phyloP scores from a whole-genome alignment of 92 coral and sea anemone species.

The Porites cylindrica region DNA sequence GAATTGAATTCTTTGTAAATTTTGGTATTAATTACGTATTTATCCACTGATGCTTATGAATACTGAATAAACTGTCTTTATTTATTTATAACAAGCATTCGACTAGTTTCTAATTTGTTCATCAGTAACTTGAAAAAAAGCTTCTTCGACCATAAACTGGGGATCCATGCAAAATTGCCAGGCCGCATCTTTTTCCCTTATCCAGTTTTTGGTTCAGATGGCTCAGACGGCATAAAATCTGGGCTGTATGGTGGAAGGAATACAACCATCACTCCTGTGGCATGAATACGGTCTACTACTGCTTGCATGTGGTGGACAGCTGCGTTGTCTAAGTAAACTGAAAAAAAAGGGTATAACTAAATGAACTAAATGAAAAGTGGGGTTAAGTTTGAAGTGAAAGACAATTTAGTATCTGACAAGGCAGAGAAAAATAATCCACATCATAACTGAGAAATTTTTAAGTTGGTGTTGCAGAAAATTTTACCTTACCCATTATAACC shows the following conservation, averaged over 20 bases:
- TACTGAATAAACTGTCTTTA: background rate
- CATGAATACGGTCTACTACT: constrained; percentile 9
- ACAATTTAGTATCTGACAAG: too few species aligned
- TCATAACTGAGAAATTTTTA: too few species aligned
- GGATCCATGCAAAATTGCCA: background rate
- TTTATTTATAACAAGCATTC: constrained; percentile 12
- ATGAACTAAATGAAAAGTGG: too few species aligned
- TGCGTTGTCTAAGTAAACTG: too few species aligned
- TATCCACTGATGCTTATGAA: background rate
- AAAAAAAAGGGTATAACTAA: too few species aligned
- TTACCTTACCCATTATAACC: too few species aligned
- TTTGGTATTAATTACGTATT: background rate
- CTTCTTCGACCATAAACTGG: background rate
- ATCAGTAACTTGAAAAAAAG: constrained; percentile 13
- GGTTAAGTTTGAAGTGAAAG: too few species aligned
- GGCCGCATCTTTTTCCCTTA: constrained; percentile 22
- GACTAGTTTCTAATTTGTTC: constrained; percentile 8
- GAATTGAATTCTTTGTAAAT: background rate
- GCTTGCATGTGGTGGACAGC: background rate
- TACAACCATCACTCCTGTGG: constrained; percentile 15
- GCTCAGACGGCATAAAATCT: constrained; percentile 20
- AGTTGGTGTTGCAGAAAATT: too few species aligned
- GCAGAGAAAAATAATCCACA: too few species aligned
- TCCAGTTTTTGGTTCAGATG: constrained; percentile 8
- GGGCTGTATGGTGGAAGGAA: constrained; percentile 17